These are phyloP conservation scores for Carcharodon carcharias DNA, from an alignment of 2,797 vertebrate species.

Conservation along the genomic window DNA sequence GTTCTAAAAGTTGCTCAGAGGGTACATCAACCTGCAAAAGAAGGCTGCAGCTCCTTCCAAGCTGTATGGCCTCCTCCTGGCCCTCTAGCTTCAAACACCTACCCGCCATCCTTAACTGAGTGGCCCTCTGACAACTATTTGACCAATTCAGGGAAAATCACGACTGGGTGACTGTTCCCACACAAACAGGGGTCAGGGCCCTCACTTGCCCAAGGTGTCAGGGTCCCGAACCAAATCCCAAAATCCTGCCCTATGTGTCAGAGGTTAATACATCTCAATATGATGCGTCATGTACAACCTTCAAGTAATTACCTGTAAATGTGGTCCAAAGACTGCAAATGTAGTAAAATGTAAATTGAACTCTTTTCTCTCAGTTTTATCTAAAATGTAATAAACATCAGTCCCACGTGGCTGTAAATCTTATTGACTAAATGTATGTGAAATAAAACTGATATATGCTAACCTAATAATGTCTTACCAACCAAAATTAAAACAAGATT, in stretches of 20 bases:
- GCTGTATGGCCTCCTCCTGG: no score
- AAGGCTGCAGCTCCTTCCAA: no score
- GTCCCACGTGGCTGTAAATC: background rate
- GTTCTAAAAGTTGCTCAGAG: no score
- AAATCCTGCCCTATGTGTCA: background rate
- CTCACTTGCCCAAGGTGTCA: no score
- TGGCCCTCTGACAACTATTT: no score
- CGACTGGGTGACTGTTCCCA: no score
- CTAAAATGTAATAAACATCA: background rate
- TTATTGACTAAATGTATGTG: background rate
- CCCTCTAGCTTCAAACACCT: no score
- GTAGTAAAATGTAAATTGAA: background rate
- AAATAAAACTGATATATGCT: background rate
- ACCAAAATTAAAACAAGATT: background rate
- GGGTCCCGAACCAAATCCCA: no score
- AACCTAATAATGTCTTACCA: background rate
- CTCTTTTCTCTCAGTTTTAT: background rate
- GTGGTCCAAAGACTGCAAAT: background rate
- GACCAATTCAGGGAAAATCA: no score
- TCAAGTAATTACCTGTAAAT: background rate
- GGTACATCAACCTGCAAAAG: no score
- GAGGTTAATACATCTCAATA: background rate
- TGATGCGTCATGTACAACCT: background rate
- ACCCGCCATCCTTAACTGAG: no score
- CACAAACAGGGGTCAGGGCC: no score